phyloP scores from a whole-genome alignment of 2,888 invertebrate genomes.

The Cybosia mesomella region DNA sequence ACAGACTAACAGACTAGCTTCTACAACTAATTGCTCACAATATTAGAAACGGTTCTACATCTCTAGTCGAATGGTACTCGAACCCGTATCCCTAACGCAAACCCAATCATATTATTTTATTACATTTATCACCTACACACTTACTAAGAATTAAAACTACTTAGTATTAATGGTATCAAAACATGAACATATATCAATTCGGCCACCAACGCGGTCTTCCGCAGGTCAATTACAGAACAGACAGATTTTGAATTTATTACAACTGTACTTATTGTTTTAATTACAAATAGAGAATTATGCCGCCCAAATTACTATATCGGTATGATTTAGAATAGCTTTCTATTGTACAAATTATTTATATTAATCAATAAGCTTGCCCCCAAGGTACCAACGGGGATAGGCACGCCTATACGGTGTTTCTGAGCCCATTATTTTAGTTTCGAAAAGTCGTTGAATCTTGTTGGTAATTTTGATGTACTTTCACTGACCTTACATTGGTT shows the following conservation, averaged over 20 bases:
- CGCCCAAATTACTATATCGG: constrained; percentile 83
- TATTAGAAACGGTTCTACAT: not conserved
- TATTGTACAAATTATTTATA: constrained; percentile 75
- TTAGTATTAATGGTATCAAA: constrained; percentile 55
- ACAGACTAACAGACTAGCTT: too few species aligned
- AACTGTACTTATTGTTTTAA: constrained; percentile 81
- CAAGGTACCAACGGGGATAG: constrained; percentile 64
- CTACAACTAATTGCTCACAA: not conserved
- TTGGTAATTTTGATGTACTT: constrained; percentile 47
- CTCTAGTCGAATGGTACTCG: not conserved
- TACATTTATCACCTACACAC: constrained; percentile 8
- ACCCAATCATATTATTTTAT: not conserved
- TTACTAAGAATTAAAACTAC: constrained; percentile 45
- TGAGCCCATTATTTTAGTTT: constrained; percentile 66
- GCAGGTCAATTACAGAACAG: constrained; percentile 69
- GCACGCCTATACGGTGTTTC: constrained; percentile 78
- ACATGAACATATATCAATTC: constrained; percentile 66
- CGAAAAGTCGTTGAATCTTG: constrained; percentile 47
- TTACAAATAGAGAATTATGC: constrained; percentile 80
- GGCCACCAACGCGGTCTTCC: constrained; percentile 76
- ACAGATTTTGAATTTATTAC: constrained; percentile 75
- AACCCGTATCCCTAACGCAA: too few species aligned
- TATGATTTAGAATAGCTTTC: constrained; percentile 75
- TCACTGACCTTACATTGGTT: constrained; percentile 44
- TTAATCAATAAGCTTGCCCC: constrained; percentile 76